A percentile compares a stretch with the other conserved stretches of the same genome.
Conservation (phyloP, 2,888 invertebrate species). For the Tetramorium bicarinatum region DNA sequence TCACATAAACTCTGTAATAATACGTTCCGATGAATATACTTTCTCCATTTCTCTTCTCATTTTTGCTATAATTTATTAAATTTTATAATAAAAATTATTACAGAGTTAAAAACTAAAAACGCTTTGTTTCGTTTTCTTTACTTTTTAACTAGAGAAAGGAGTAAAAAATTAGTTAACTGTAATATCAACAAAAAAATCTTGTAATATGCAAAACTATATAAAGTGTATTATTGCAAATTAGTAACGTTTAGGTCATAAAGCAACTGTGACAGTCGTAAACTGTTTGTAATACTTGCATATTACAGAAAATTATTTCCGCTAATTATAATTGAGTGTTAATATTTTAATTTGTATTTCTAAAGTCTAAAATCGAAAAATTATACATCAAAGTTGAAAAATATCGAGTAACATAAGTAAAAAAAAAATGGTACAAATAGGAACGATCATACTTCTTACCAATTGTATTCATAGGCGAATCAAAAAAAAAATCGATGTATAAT, state of each 20-base stretch:
- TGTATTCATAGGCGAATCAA: not conserved
- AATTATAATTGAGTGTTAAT: not conserved
- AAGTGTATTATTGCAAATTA: not conserved
- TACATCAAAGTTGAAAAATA: not conserved
- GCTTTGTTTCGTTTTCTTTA: not conserved
- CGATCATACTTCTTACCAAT: not conserved
- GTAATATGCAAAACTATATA: not conserved
- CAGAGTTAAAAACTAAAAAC: not conserved
- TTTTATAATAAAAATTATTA: constrained; percentile 4
- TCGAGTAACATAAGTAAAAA: not conserved
- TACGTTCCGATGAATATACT: not conserved
- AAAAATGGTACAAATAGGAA: not conserved
- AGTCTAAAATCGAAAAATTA: constrained; percentile 1
- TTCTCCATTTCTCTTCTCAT: not conserved
- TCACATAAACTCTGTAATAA: not conserved
- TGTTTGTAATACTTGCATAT: not conserved
- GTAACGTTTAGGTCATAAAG: not conserved
- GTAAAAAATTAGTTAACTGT: not conserved
- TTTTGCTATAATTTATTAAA: constrained; percentile 10
- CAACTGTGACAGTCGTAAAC: not conserved
- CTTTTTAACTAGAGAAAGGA: not conserved
- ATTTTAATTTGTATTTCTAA: constrained; percentile 7
- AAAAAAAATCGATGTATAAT: not conserved
- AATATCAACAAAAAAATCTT: not conserved
- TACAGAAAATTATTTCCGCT: not conserved